Evolutionary conservation across 2,113 vertebrate genomes (phyloP).

Genomic region (Herpetotheres cachinnans): DNA sequence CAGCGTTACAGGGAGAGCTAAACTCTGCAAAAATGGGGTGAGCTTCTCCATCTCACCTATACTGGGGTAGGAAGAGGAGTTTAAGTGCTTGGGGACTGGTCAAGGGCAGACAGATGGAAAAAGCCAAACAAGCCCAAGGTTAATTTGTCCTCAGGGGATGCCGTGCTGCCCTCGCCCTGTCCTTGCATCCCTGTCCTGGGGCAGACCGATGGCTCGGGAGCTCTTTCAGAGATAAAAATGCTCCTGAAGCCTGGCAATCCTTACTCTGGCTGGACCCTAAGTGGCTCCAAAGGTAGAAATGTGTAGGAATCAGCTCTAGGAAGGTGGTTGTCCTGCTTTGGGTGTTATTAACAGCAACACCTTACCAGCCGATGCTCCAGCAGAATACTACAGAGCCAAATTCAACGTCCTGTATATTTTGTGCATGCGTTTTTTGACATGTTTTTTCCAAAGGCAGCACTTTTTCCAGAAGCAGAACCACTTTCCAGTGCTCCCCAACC

Average conservation of each 20-base stretch:
- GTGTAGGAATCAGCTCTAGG: background rate
- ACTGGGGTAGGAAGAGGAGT: background rate
- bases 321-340: background rate
- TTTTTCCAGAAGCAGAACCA: background rate
- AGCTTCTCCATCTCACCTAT: background rate
- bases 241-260: background rate
- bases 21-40: background rate
- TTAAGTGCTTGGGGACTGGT: background rate
- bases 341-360: background rate
- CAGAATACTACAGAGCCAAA: background rate
- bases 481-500: background rate
- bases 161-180: background rate
- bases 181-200: background rate
- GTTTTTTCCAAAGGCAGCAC: background rate
- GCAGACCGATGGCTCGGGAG: background rate
- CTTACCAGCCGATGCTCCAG: background rate
- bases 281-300: accelerated
- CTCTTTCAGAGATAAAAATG: background rate
- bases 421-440: background rate
- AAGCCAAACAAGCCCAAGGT: background rate
- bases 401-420: too few relatives aligned
- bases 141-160: background rate
- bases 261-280: too few relatives aligned
- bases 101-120: background rate
- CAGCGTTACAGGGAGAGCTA: background rate